phyloP scores from a whole-genome alignment of 2,113 vertebrate species.

The Eolophus roseicapilla region DNA sequence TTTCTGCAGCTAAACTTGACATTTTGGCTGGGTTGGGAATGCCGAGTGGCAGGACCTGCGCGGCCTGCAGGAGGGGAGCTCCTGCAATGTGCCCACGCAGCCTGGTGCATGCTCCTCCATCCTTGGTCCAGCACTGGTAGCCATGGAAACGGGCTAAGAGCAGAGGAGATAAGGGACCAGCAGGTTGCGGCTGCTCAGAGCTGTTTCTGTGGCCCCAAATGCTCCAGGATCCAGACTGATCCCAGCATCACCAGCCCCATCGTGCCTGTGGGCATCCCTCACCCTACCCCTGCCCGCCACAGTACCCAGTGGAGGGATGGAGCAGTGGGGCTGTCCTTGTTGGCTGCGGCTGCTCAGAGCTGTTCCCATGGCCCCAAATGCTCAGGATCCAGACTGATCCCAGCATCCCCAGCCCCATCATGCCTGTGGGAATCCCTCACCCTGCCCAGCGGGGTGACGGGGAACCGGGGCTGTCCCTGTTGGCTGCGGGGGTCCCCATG shows the following conservation, averaged over 20 bases:
- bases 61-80: background rate
- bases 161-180: background rate
- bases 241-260: background rate
- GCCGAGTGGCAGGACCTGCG: background rate
- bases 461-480: background rate
- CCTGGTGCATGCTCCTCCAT: slow-evolving; percentile 36
- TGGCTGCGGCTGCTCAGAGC: background rate
- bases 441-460: background rate
- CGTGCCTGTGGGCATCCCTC: background rate
- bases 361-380: background rate
- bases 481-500: accelerated
- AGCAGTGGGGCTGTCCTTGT: background rate
- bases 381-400: background rate
- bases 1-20: background rate
- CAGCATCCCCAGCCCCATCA: background rate
- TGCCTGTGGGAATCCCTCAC: background rate
- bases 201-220: background rate
- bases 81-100: background rate
- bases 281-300: too few relatives aligned
- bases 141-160: slow-evolving; percentile 76
- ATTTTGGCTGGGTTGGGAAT: background rate
- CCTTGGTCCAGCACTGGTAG: slow-evolving; percentile 69
- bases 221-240: background rate
- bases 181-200: background rate
- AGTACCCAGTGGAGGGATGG: accelerated